Conservation (phyloP, 2,888 invertebrate species). For the Tortrix viridana region DNA sequence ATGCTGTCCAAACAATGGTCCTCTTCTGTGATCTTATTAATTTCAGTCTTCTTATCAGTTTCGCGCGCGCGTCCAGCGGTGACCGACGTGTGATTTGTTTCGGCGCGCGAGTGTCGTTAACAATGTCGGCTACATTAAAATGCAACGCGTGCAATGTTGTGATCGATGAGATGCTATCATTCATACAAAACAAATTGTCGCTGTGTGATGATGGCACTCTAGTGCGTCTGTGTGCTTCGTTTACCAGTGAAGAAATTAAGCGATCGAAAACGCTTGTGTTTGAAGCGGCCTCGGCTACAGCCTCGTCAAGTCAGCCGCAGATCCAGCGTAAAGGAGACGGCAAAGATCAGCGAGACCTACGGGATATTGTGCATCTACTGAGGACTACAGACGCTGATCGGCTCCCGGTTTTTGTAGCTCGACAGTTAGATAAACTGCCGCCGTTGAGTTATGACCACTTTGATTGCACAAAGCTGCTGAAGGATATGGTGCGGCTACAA, state of each 20-base stretch:
- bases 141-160: conserved; percentile 1
- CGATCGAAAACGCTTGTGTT: not conserved
- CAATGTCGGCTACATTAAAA: conserved; percentile 11
- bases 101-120: conserved; percentile 1
- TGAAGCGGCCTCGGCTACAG: not conserved
- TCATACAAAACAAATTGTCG: not conserved
- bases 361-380: not conserved
- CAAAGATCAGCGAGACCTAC: not conserved
- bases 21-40: too few species aligned
- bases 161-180: not conserved
- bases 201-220: not conserved
- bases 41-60: too few species aligned
- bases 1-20: too few species aligned
- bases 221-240: not conserved
- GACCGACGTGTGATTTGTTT: not conserved
- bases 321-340: conserved; percentile 1
- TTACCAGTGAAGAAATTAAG: not conserved
- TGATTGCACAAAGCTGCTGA: conserved; percentile 3
- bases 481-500: not conserved
- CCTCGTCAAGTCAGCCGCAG: not conserved
- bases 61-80: not conserved
- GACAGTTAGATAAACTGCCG: conserved; percentile 1
- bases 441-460: not conserved
- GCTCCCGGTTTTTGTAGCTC: not conserved
- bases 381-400: not conserved